Conservation (phyloP, 2,797 vertebrate genomes). For the Ctenosaura bakeri region DNA sequence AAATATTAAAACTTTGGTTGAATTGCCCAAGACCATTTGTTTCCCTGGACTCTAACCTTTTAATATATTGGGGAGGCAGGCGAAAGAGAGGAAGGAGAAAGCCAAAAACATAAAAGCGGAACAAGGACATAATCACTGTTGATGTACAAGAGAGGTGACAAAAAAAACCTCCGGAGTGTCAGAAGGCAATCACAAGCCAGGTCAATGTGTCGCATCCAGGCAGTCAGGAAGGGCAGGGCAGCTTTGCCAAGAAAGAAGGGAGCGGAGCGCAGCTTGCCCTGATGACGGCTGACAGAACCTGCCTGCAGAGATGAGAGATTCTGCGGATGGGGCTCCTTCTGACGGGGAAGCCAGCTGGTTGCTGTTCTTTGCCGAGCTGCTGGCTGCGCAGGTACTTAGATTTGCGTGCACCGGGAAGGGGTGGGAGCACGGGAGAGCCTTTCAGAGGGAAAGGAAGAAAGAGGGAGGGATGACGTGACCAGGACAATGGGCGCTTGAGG, state of each 20-base stretch:
- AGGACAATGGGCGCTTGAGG: neutral
- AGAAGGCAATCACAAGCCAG: constrained; percentile 48
- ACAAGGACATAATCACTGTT: neutral
- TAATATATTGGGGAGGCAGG: no score
- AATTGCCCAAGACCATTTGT: neutral
- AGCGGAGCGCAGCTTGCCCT: constrained; percentile 28
- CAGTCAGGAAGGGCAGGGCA: constrained; percentile 52
- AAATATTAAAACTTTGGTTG: neutral
- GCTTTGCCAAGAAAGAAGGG: constrained; percentile 52
- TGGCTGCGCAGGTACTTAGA: constrained; percentile 4
- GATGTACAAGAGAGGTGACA: neutral
- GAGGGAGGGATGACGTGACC: neutral
- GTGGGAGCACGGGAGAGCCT: constrained; percentile 15
- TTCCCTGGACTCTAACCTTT: no score
- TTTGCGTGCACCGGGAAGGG: neutral
- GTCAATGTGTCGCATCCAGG: constrained; percentile 50
- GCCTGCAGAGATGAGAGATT: constrained; percentile 9
- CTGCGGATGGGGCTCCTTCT: constrained; percentile 19
- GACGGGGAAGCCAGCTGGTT: neutral
- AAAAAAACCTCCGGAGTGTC: constrained; percentile 43
- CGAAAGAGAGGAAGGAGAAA: neutral
- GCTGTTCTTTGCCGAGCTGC: neutral
- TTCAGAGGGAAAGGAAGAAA: neutral
- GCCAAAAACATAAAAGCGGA: neutral
- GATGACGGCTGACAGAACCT: neutral